phyloP scores from a whole-genome alignment of 30 jellyfish, hydroid and myxozoan genomes.

The Hydractinia symbiolongicarpus region DNA sequence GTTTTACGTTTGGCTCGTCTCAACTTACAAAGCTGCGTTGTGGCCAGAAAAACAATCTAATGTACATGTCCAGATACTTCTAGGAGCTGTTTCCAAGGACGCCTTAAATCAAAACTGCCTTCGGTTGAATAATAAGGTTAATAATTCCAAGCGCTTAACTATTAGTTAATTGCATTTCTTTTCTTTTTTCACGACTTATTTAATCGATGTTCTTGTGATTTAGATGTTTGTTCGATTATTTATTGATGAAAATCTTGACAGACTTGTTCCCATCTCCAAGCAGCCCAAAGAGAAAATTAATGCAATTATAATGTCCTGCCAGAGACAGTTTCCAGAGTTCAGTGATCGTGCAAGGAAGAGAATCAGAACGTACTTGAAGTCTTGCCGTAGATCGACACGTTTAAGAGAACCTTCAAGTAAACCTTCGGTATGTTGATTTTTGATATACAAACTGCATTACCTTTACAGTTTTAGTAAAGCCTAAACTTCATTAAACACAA shows the following conservation, averaged over 20 bases:
- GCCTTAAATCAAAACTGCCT: no score
- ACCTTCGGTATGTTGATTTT: slow-evolving; percentile 46
- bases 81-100: no score
- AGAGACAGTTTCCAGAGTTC: slow-evolving; percentile 95
- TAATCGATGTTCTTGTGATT: background rate
- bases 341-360: slow-evolving; percentile 93
- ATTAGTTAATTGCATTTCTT: background rate
- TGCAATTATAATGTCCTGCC: slow-evolving; percentile 95
- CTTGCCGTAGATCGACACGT: slow-evolving; percentile 93
- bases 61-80: no score
- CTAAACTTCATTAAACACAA: no score
- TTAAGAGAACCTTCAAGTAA: slow-evolving; percentile 67
- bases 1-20: no score
- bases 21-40: no score
- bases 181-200: background rate
- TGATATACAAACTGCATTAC: background rate
- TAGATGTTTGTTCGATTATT: slow-evolving; percentile 98
- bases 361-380: slow-evolving; percentile 86
- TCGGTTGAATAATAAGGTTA: no score
- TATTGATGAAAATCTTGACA: slow-evolving; percentile 93
- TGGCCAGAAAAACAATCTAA: no score
- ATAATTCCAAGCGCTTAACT: no score
- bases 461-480: no score
- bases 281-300: slow-evolving; percentile 94
- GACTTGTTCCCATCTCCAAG: slow-evolving; percentile 97